Base-by-base conservation (phyloP, 2,797 vertebrate genomes). In the Columba guinea region DNA sequence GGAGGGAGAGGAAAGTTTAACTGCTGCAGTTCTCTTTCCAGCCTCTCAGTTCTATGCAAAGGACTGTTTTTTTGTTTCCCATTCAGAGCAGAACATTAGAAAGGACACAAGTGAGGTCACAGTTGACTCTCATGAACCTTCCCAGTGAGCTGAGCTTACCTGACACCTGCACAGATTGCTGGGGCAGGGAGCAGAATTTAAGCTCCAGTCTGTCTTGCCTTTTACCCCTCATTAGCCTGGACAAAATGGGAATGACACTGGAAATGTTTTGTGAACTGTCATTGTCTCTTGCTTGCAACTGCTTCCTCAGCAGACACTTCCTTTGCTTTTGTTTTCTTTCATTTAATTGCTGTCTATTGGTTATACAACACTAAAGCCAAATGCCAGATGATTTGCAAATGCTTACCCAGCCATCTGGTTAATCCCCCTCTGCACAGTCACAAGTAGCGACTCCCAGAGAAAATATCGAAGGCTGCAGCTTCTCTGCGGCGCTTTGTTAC, bases 281-380 rank as follows among this genome's bases (percentile, higher is more conserved):
- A 22, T 76, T 89, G 70, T 93, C 63, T 87, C 67, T 89, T 89
- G 70, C 78, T 91, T 83, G 58, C 58, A 90, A 78, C 49, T 83
- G 27, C 58, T 90, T 96, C 71, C 80, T 93, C 51, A 1, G 48
- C 87, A 94, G 49, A 53, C 59, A 27, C 46, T 87, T 87, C 67
- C 58, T 94, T 89, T 94, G 64, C 88, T 87, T 95, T 77, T 90
- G 51, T 84, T 94, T 89, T 93, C 58, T 69, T 90, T 90, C 56
- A 62, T 24, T 80, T 89, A 89, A 75, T 95, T 96, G 71, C 88
- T 92, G 19, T 87, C 74, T 94, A 3, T 82, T 67, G 74, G 67
- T 92, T 95, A 55, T 58, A 5, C 93, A 94, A 94, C 22, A 10
- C 24, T 74, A 53, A 91, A 83, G 60, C 80, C 86, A 89, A 91